Evolutionary conservation across 1,140 invertebrate genomes (phyloP).

Genomic region (Bacillus rossius): DNA sequence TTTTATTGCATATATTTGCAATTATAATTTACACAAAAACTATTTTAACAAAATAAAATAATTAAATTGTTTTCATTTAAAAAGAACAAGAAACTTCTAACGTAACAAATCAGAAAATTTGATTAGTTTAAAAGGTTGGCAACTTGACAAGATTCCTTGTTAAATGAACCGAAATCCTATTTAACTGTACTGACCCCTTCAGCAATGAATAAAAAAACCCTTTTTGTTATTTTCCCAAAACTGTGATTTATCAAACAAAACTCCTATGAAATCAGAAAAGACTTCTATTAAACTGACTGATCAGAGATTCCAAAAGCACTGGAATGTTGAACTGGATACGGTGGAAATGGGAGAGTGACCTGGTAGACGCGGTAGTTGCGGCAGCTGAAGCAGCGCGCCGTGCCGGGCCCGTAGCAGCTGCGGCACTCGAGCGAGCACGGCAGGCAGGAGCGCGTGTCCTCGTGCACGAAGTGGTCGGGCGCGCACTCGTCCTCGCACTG

Average conservation of each 20-base stretch:
- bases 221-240: too few relatives aligned
- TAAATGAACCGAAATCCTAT: too few relatives aligned
- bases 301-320: too few relatives aligned
- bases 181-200: too few relatives aligned
- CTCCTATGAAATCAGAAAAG: too few relatives aligned
- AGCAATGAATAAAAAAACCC: too few relatives aligned
- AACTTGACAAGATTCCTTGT: too few relatives aligned
- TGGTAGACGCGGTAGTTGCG: conserved; percentile 78
- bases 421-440: conserved; percentile 76
- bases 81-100: neutral
- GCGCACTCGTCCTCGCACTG: conserved; percentile 91
- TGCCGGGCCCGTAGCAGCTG: conserved; percentile 73
- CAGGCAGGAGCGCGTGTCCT: conserved; percentile 63
- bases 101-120: too few relatives aligned
- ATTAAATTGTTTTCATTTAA: neutral
- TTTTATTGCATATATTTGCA: neutral
- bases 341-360: conserved; percentile 40
- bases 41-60: neutral
- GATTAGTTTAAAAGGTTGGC: too few relatives aligned
- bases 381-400: conserved; percentile 76
- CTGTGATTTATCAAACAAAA: too few relatives aligned
- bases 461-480: conserved; percentile 67
- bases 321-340: too few relatives aligned
- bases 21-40: neutral
- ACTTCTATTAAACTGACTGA: too few relatives aligned